Conservation (phyloP, 2,888 invertebrate species). For the Ariolimax columbianus region DNA sequence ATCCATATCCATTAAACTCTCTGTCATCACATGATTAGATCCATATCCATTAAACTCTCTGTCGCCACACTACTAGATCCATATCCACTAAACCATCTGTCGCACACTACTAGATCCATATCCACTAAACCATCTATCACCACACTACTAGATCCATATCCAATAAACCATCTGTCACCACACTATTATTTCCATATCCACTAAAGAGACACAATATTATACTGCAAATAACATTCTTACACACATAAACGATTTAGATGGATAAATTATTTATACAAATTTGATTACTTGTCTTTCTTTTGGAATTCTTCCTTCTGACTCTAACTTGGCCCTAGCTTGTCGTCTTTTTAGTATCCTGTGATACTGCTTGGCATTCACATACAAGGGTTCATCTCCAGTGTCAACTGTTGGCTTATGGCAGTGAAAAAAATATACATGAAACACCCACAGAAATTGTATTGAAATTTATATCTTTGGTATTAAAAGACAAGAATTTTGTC, state of each 20-base stretch:
- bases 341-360: constrained; percentile 94
- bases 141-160: no score
- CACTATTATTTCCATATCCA: background rate
- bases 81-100: no score
- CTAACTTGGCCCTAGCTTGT: constrained; percentile 94
- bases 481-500: background rate
- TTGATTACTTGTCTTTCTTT: constrained; percentile 93
- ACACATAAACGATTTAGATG: constrained; percentile 8
- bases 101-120: no score
- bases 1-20: no score
- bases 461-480: background rate
- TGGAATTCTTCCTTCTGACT: constrained; percentile 95
- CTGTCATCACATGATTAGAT: no score
- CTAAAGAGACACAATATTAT: background rate
- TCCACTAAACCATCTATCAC: no score
- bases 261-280: background rate
- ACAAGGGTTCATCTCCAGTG: constrained; percentile 93
- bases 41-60: no score
- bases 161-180: background rate
- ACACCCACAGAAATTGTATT: background rate
- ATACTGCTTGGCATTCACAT: constrained; percentile 98
- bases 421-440: background rate
- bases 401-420: constrained; percentile 66
- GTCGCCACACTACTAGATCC: no score
- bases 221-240: background rate